Conservation (phyloP, 2,888 invertebrate genomes). For the Polydrusus cervinus region DNA sequence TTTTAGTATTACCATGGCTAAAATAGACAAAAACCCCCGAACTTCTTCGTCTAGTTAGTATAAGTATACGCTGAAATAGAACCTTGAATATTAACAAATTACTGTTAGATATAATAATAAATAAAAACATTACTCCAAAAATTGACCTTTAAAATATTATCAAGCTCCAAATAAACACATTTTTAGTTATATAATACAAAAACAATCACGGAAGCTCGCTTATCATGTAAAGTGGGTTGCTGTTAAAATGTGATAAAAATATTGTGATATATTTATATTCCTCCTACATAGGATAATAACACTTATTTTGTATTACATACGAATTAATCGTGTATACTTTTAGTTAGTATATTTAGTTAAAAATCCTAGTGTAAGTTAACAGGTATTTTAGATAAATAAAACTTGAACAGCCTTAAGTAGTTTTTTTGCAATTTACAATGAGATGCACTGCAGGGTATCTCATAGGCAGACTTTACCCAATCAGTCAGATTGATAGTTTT, state of each 20-base stretch:
- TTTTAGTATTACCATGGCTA: too few relatives aligned
- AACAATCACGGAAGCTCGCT: constrained; percentile 43
- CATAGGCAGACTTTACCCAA: too few relatives aligned
- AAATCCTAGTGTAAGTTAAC: background rate
- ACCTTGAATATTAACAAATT: too few relatives aligned
- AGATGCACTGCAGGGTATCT: too few relatives aligned
- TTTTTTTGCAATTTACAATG: background rate
- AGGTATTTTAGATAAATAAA: constrained; percentile 3
- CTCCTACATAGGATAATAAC: constrained; percentile 37
- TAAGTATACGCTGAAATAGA: too few relatives aligned
- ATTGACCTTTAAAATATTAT: constrained; percentile 22
- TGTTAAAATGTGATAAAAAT: constrained; percentile 58
- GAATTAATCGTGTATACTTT: constrained; percentile 1
- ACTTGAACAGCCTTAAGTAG: background rate
- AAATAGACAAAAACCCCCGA: too few relatives aligned
- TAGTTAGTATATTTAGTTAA: constrained; percentile 2
- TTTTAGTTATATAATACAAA: constrained; percentile 35
- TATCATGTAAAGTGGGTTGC: constrained; percentile 51
- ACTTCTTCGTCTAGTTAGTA: too few relatives aligned
- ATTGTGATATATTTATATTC: constrained; percentile 50
- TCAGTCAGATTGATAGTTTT: too few relatives aligned
- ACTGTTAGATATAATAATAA: background rate
- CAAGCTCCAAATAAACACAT: constrained; percentile 19
- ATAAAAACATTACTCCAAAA: background rate
- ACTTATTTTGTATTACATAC: background rate